phyloP scores from a whole-genome alignment of 1,140 invertebrate species.

The Tetramorium simillimum region DNA sequence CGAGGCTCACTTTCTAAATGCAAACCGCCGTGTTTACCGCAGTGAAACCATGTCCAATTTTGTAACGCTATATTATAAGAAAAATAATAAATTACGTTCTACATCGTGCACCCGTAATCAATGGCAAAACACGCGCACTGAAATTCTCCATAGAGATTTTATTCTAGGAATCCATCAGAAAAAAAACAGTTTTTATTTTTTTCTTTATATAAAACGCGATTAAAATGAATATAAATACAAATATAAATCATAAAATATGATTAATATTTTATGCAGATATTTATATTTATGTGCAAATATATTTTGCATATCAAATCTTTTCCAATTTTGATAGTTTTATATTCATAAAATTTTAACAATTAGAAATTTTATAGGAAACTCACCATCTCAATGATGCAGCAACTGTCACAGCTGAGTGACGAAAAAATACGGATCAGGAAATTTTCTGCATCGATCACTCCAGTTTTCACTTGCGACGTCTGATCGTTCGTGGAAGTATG shows the following conservation, averaged over 20 bases:
- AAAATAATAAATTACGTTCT: not conserved
- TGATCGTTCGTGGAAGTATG: not conserved
- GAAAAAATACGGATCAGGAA: not conserved
- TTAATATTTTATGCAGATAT: not conserved
- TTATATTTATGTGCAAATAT: not conserved
- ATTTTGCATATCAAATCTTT: not conserved
- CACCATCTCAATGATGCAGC: not conserved
- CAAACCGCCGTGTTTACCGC: not conserved
- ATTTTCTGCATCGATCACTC: slow-evolving; percentile 4
- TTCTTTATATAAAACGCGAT: not conserved
- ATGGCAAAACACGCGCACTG: not conserved
- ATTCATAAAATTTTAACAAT: not conserved
- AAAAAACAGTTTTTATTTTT: not conserved
- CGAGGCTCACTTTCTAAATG: not conserved
- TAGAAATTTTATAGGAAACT: not conserved
- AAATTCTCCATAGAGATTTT: not conserved
- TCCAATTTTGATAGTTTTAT: not conserved
- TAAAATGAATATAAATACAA: not conserved
- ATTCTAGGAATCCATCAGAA: not conserved
- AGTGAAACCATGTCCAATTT: not conserved
- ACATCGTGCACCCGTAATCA: not conserved
- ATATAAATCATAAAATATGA: not conserved
- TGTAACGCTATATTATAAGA: not conserved
- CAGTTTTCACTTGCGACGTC: slow-evolving; percentile 1
- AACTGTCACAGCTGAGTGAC: not conserved